Evolutionary conservation across 2,113 vertebrate genomes (phyloP), one percentile per base, ranked within the genome.

Genomic region (Climacteris rufus): DNA sequence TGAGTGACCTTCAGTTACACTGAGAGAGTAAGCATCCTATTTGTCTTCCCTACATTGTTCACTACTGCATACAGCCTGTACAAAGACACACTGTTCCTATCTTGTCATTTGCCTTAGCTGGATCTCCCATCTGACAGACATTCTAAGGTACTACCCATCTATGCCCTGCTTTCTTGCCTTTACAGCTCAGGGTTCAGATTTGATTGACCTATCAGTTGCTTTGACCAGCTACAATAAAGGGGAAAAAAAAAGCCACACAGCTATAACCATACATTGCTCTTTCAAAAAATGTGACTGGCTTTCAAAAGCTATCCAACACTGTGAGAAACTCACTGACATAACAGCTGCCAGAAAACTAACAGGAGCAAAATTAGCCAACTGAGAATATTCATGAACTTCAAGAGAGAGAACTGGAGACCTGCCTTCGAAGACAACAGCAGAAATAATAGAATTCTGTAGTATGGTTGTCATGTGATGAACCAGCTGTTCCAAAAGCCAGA

Each of bases 291-390:
- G 63, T 70, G 78, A 93, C 47, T 30, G 49, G 68, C 68, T 91
- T 96, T 89, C 85, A 86, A 81, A 93, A 92, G 60, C 63, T 88
- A 47, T 45, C 59, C 56, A 74, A 52, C 19, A n/a, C 71, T 83
- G 56, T 66, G 75, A 94, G 93, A 95, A 93, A 71, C 33, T 83
- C 93, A 78, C 45, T 94, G 94, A 90, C 0, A 8, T 88, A 89
- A 87, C 47, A 47, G 42, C 92, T 83, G 85, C 83, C 93, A 93
- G 87, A 90, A 96, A 91, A 83, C 54, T 86, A 83, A 65, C 30
- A 76, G 53, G 37, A 92, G 83, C 60, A 94, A 90, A 88, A 95
- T 71, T 47, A 94, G 79, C 80, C 79, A 90, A 23, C 68, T 60
- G 89, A 91, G 87, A 88, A 84, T 52, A 93, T 89, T 93, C 52